A percentile compares a stretch with the other conserved stretches of the same genome.
These are phyloP conservation scores for Charanyca ferruginea DNA, from an alignment of 2,888 invertebrate species.

Conservation along the genomic window DNA sequence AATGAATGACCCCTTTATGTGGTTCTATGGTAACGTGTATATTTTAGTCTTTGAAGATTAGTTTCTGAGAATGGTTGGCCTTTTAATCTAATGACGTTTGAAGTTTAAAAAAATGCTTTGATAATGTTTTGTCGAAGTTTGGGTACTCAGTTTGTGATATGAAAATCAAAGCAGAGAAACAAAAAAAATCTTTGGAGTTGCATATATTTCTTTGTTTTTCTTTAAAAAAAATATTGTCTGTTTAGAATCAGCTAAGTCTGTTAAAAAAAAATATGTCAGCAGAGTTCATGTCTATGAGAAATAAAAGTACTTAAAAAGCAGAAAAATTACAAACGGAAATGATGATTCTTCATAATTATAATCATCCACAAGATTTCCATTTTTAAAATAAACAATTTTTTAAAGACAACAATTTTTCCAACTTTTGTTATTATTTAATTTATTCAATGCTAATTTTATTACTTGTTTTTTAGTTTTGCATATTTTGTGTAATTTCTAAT, in stretches of 20 bases:
- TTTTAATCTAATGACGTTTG: slow-evolving; percentile 33
- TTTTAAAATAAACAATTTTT: background rate
- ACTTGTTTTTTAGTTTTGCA: too few species aligned
- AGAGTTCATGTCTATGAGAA: too few species aligned
- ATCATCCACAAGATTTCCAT: background rate
- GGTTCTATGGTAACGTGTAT: slow-evolving; percentile 12
- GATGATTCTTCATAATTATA: background rate
- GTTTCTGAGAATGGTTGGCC: slow-evolving; percentile 29
- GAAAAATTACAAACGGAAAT: too few species aligned
- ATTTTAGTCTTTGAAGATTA: slow-evolving; percentile 44
- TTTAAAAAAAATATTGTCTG: too few species aligned
- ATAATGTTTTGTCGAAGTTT: background rate
- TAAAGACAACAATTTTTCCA: background rate
- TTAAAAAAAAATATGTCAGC: too few species aligned
- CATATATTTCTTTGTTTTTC: too few species aligned
- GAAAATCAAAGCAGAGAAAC: background rate
- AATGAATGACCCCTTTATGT: slow-evolving; percentile 64
- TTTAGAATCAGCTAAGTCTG: too few species aligned
- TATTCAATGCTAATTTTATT: too few species aligned
- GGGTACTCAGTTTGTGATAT: background rate
- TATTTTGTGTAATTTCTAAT: too few species aligned
- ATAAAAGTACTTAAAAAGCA: too few species aligned
- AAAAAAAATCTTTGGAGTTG: background rate
- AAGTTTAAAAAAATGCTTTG: slow-evolving; percentile 33
- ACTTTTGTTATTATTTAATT: too few species aligned